These are phyloP conservation scores for Haplotaxodon microlepis DNA, from an alignment of 2,113 vertebrate species.

Conservation along the genomic window DNA sequence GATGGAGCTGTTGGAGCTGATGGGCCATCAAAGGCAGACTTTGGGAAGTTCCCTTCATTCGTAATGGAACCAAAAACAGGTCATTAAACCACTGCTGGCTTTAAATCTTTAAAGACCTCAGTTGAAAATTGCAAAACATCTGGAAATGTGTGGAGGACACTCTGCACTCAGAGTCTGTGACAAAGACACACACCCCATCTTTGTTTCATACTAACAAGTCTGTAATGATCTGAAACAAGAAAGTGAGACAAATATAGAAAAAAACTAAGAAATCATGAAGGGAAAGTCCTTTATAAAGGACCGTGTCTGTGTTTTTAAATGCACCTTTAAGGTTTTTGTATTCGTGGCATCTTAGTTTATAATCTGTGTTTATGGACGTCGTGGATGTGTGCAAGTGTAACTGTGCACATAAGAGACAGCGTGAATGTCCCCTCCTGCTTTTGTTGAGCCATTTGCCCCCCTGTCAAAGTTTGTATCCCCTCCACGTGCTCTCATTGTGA, in stretches of 20 bases:
- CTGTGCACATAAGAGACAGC: neutral
- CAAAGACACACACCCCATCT: neutral
- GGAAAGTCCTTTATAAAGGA: neutral
- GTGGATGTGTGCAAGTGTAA: neutral
- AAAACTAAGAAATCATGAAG: neutral
- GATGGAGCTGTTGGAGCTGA: neutral
- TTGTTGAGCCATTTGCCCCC: neutral
- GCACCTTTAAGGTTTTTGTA: neutral
- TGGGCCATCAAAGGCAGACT: neutral
- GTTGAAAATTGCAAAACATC: neutral
- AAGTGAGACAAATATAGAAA: neutral
- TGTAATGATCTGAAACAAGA: neutral
- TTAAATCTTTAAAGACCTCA: neutral
- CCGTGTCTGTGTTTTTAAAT: neutral
- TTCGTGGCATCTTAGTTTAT: neutral
- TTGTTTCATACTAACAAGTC: neutral
- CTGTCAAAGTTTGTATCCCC: neutral
- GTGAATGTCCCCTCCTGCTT: neutral
- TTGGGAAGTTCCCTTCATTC: neutral
- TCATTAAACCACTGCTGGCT: neutral
- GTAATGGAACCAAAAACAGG: neutral
- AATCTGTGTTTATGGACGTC: neutral
- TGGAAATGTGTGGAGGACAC: neutral
- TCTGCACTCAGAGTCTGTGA: neutral
- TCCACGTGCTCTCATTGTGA: neutral